A percentile compares a stretch with the other conserved stretches of the same genome.
These are phyloP conservation scores for Drosophila nigricruria DNA, from an alignment of 2,888 invertebrate species.

Conservation along the genomic window DNA sequence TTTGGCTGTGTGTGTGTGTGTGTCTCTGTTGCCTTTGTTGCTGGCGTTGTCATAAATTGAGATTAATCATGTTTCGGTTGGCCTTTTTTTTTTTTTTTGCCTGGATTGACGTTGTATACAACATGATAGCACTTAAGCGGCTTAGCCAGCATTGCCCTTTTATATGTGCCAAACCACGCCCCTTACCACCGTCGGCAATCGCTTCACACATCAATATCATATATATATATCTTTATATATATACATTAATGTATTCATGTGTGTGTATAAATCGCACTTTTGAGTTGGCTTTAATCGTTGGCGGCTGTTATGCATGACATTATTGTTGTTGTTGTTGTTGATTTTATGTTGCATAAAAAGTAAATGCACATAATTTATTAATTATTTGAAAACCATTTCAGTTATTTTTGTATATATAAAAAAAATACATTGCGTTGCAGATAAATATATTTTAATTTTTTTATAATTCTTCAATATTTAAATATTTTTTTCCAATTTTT, in stretches of 20 bases:
- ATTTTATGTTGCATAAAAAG: not conserved
- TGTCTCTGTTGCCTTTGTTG: conserved; percentile 16
- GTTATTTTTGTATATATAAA: not conserved
- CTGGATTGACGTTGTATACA: conserved; percentile 57
- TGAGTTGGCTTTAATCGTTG: conserved; percentile 29
- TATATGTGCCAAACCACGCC: conserved; percentile 8
- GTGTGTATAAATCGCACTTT: conserved; percentile 25
- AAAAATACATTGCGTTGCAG: not conserved
- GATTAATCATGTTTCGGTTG: conserved; percentile 76
- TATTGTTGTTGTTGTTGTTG: not conserved
- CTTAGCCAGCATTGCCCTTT: conserved; percentile 56
- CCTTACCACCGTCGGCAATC: not conserved
- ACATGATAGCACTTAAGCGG: conserved; percentile 77
- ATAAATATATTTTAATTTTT: not conserved
- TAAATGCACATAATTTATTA: conserved; percentile 31
- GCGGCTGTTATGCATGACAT: not conserved
- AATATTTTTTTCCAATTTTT: not conserved
- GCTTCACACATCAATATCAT: not conserved
- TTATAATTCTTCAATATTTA: not conserved
- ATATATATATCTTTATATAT: not conserved
- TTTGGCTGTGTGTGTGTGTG: not conserved
- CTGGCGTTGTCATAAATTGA: conserved; percentile 75
- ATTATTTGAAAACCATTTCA: conserved; percentile 17
- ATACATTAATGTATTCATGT: not conserved
- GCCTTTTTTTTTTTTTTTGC: conserved; percentile 41